Conservation (phyloP, 2,888 invertebrate genomes). For the Oxystoma pomonae region DNA sequence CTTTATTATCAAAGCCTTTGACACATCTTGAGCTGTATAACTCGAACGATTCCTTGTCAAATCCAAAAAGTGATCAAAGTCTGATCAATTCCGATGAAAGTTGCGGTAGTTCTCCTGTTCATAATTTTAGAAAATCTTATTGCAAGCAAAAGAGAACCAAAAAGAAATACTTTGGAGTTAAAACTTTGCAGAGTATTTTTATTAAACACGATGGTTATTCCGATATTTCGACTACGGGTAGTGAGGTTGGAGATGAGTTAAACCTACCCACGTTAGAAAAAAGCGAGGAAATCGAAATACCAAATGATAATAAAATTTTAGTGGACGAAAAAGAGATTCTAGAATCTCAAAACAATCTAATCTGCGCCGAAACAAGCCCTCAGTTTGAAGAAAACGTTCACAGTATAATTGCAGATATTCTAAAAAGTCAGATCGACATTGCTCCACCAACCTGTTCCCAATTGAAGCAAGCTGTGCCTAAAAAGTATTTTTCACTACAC, state of each 20-base stretch:
- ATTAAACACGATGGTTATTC: conserved; percentile 47
- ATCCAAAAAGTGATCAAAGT: conserved; percentile 47
- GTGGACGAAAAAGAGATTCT: background rate
- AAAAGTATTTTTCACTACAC: conserved; percentile 43
- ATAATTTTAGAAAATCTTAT: conserved; percentile 47
- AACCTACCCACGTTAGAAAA: conserved; percentile 16
- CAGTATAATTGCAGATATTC: conserved; percentile 44
- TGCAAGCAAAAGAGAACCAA: conserved; percentile 46
- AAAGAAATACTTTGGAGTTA: conserved; percentile 53
- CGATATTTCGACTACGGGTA: conserved; percentile 47
- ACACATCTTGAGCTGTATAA: conserved; percentile 22
- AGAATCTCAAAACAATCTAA: conserved; percentile 9
- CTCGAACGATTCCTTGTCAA: conserved; percentile 44
- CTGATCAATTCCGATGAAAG: conserved; percentile 44
- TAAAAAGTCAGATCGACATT: conserved; percentile 37
- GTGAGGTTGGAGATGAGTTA: conserved; percentile 40
- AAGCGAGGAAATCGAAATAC: background rate
- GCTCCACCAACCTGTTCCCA: conserved; percentile 10
- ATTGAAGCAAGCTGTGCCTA: conserved; percentile 28
- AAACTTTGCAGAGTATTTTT: conserved; percentile 47
- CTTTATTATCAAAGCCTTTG: conserved; percentile 13
- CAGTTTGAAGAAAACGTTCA: conserved; percentile 49
- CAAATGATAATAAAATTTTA: background rate
- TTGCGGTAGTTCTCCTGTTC: conserved; percentile 54
- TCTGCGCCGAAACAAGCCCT: conserved; percentile 39